A percentile compares a stretch with the other conserved stretches of the same genome.
Conservation (phyloP, 2,888 invertebrate species). For the Drosophila macrospina region DNA sequence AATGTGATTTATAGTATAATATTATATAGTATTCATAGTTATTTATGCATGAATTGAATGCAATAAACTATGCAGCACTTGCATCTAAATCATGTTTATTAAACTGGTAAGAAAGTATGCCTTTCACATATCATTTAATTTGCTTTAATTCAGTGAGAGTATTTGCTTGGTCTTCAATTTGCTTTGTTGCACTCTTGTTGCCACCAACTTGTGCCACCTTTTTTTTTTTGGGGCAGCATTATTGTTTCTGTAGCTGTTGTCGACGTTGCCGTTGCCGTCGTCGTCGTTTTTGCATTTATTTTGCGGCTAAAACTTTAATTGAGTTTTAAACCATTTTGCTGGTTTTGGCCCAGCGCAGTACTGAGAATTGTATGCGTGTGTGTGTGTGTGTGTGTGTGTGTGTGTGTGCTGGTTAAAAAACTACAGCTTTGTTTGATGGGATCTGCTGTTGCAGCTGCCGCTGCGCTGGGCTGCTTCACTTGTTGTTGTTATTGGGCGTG, state of each 20-base stretch:
- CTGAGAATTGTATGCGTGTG: conserved; percentile 51
- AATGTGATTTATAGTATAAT: no score
- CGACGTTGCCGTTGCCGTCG: conserved; percentile 43
- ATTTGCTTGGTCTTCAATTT: background rate
- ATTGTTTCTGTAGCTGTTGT: conserved; percentile 59
- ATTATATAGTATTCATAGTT: no score
- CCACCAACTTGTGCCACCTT: conserved; percentile 17
- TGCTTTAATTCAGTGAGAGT: background rate
- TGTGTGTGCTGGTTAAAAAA: conserved; percentile 36
- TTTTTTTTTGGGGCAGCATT: conserved; percentile 26
- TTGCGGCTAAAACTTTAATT: conserved; percentile 81
- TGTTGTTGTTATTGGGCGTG: conserved; percentile 25
- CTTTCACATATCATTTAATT: no score
- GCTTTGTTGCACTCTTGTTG: background rate
- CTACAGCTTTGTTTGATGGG: conserved; percentile 42
- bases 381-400: conserved; percentile 4
- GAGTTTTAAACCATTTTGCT: conserved; percentile 80
- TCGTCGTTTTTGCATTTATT: conserved; percentile 74
- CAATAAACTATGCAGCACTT: background rate
- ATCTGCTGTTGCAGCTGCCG: conserved; percentile 40
- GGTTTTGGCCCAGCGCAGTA: conserved; percentile 45
- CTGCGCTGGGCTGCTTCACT: conserved; percentile 5
- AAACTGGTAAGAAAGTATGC: no score
- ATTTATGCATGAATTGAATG: background rate
- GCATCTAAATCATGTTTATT: no score